These are phyloP conservation scores for Brachionus paranguensis DNA, from an alignment of 1,140 invertebrate genomes.

Conservation along the genomic window DNA sequence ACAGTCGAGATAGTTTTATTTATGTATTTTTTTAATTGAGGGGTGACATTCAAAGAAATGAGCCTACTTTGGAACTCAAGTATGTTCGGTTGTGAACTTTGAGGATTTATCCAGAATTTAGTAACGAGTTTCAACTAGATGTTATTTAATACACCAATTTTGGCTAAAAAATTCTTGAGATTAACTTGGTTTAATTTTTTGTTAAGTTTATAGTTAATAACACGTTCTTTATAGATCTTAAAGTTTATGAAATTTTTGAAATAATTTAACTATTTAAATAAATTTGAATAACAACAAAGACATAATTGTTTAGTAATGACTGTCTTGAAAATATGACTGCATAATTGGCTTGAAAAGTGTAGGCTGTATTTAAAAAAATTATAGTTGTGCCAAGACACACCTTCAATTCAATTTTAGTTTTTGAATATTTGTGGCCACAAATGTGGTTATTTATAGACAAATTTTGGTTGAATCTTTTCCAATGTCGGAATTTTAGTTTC, in stretches of 20 bases:
- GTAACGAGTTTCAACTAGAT: neutral
- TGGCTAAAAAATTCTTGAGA: neutral
- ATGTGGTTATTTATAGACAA: neutral
- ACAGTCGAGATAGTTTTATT: neutral
- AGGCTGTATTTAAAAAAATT: neutral
- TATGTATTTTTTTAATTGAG: neutral
- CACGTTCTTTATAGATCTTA: neutral
- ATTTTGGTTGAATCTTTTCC: neutral
- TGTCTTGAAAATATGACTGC: conserved; percentile 8
- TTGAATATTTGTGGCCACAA: neutral
- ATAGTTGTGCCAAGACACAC: neutral
- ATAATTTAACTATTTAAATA: neutral
- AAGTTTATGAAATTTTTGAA: neutral
- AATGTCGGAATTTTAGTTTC: neutral
- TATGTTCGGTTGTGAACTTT: neutral
- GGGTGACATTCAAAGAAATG: neutral
- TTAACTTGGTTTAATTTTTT: neutral
- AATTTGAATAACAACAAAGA: neutral
- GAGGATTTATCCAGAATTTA: neutral
- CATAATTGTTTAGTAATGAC: neutral
- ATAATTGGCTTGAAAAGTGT: neutral
- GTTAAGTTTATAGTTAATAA: neutral
- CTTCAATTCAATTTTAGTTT: neutral
- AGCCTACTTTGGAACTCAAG: neutral
- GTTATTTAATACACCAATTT: neutral